Percentiles rank a stretch among this genome's conserved stretches.
These are phyloP conservation scores for Entelurus aequoreus DNA, from an alignment of 2,113 vertebrate genomes.

Conservation along the genomic window DNA sequence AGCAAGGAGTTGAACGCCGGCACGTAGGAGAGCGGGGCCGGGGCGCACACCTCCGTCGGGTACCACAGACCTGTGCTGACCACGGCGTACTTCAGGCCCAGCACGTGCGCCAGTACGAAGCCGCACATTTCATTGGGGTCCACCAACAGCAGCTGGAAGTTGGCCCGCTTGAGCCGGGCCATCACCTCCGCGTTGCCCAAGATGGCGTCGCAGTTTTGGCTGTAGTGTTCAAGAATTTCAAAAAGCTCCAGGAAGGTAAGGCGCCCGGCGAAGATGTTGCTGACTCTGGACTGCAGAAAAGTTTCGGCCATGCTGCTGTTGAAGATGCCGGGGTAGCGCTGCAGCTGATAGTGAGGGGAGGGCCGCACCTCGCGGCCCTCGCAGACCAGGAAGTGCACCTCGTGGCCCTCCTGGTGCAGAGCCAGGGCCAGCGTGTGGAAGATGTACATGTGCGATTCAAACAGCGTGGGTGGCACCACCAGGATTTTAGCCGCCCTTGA, in stretches of 20 bases:
- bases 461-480: slow-evolving; percentile 97
- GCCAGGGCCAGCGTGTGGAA: slow-evolving; percentile 94
- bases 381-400: slow-evolving; percentile 88
- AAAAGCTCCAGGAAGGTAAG: slow-evolving; percentile 91
- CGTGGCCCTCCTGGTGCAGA: slow-evolving; percentile 87
- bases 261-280: slow-evolving; percentile 93
- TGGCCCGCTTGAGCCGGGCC: slow-evolving; percentile 78
- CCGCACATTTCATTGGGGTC: slow-evolving; percentile 99
- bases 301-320: slow-evolving; percentile 90
- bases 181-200: slow-evolving; percentile 85
- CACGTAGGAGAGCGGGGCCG: slow-evolving; percentile 90
- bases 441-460: slow-evolving; percentile 99
- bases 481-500: slow-evolving; percentile 89
- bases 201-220: slow-evolving; percentile 91
- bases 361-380: slow-evolving; percentile 85
- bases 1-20: slow-evolving; percentile 97
- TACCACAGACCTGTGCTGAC: slow-evolving; percentile 98
- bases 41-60: slow-evolving; percentile 93
- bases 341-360: slow-evolving; percentile 85
- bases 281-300: slow-evolving; percentile 96
- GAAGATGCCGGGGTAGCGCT: slow-evolving; percentile 95
- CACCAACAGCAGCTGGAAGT: slow-evolving; percentile 92
- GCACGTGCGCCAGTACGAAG: slow-evolving; percentile 91
- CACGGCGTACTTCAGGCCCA: slow-evolving; percentile 91
- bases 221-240: slow-evolving; percentile 95